Evolutionary conservation across 1,140 invertebrate genomes (phyloP), one percentile per base, ranked within the genome.

Genomic region (Cydia fagiglandana): DNA sequence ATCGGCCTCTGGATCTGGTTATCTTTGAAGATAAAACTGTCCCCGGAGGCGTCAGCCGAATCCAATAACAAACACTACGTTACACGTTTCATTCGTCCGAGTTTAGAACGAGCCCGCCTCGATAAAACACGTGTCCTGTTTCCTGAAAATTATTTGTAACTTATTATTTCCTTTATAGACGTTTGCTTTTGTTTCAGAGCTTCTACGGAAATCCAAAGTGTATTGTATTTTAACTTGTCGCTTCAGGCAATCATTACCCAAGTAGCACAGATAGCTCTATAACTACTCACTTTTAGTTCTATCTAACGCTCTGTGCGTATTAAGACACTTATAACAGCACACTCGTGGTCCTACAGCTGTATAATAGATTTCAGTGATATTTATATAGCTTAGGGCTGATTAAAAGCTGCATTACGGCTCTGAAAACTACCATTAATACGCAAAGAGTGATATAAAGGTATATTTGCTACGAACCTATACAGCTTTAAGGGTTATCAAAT

Each of bases 21-120:
- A 79, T 81, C 77, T 80, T 50, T 64, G 75, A 83, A 82, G 79
- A 83, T 85, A 83, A 83, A 83, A 83, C 76, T 85, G 81, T 86
- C 79, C 78, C 53, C 56, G 56, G 64, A 66, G 61, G 74, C 81
- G 81, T 83, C 81, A 82, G 77, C 78, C 73, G 41, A 81, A 83
- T 82, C 83, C 75, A 76, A 83, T 75, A 77, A 76, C 83, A 85
- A 85, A 87, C 83, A 85, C 20, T 45, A 61, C 77, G 76, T 80
- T 78, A 83, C 78, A 82, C 80, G 80, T 83, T 77, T 74, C 76
- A 77, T 53, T 76, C 75, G 84, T 79, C 82, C 83, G 79, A 81
- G 80, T 86, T 82, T 82, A 83, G 85, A 84, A 78, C 45, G 76
- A 77, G 80, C 73, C 76, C 78, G 75, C 70, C 66, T 76, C 70